Percentiles rank a stretch among this genome's conserved stretches.
These are phyloP conservation scores for Glaucopsyche alexis DNA, from an alignment of 2,888 invertebrate species.

Conservation along the genomic window DNA sequence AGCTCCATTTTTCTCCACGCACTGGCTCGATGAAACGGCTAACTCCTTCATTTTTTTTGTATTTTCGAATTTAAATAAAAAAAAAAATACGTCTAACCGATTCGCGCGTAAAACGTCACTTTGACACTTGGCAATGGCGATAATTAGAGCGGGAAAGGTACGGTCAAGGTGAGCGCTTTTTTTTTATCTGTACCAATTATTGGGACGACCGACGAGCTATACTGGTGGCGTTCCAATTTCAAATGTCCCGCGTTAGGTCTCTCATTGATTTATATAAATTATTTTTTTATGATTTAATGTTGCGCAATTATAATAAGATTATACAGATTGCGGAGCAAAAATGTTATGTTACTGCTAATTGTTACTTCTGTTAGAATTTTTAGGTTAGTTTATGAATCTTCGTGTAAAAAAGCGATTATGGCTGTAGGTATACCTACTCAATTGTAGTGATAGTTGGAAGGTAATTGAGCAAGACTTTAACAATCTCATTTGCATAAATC, in stretches of 20 bases:
- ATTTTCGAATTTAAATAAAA: constrained; percentile 29
- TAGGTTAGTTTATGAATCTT: too few relatives aligned
- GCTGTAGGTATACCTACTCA: too few relatives aligned
- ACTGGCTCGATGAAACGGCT: constrained; percentile 54
- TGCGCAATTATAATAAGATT: constrained; percentile 30
- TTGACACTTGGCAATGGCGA: constrained; percentile 64
- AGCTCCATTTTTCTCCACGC: constrained; percentile 55
- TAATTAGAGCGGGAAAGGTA: constrained; percentile 54
- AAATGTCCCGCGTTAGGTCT: constrained; percentile 4
- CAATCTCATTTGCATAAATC: too few relatives aligned
- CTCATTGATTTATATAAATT: constrained; percentile 16
- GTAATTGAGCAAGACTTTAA: too few relatives aligned
- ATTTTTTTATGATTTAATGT: constrained; percentile 27
- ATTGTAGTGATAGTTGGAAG: too few relatives aligned
- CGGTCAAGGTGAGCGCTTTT: constrained; percentile 63
- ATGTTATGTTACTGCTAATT: neutral
- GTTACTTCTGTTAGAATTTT: neutral
- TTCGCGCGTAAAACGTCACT: constrained; percentile 73
- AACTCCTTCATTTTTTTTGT: constrained; percentile 66
- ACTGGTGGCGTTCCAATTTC: neutral
- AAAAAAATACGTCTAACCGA: constrained; percentile 39
- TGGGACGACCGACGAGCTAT: constrained; percentile 20
- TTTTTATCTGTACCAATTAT: constrained; percentile 3
- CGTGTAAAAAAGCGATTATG: too few relatives aligned
- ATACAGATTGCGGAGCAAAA: neutral